Percentiles rank a stretch among this genome's conserved stretches.
Conservation (phyloP, 2,888 invertebrate genomes). For the Dusona sp. region DNA sequence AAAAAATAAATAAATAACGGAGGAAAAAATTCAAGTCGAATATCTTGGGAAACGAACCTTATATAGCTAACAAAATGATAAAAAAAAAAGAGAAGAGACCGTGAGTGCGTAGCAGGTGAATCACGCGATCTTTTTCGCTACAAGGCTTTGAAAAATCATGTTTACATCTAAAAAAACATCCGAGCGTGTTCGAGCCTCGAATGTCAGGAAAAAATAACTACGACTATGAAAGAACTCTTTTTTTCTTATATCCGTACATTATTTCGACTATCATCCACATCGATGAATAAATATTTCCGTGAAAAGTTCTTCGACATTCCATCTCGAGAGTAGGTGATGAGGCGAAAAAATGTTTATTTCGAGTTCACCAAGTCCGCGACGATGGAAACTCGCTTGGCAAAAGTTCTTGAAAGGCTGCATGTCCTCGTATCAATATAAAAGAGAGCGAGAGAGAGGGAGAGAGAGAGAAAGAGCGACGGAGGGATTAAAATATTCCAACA, state of each 20-base stretch:
- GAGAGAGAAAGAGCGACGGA: not conserved
- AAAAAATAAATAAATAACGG: slow-evolving; percentile 12
- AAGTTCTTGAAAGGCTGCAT: slow-evolving; percentile 5
- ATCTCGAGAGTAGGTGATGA: slow-evolving; percentile 5
- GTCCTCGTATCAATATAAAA: slow-evolving; percentile 9
- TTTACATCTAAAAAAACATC: slow-evolving; percentile 20
- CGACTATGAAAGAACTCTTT: not conserved
- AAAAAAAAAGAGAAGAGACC: not conserved
- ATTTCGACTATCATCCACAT: slow-evolving; percentile 35
- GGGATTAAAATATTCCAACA: slow-evolving; percentile 18
- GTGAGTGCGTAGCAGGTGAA: slow-evolving; percentile 54
- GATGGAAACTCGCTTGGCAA: slow-evolving; percentile 14
- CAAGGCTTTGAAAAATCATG: slow-evolving; percentile 8
- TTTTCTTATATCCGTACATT: not conserved
- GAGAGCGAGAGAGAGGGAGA: not conserved
- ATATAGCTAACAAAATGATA: not conserved
- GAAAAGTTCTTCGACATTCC: slow-evolving; percentile 3
- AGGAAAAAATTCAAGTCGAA: slow-evolving; percentile 23
- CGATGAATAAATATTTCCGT: slow-evolving; percentile 41
- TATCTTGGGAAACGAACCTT: slow-evolving; percentile 35
- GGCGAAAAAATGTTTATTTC: slow-evolving; percentile 32
- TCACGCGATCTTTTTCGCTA: slow-evolving; percentile 41
- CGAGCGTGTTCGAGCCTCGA: not conserved
- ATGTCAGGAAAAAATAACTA: not conserved
- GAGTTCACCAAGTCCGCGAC: slow-evolving; percentile 11